These are phyloP conservation scores for Dasysyrphus tricinctus DNA, from an alignment of 2,888 invertebrate species.

Conservation along the genomic window DNA sequence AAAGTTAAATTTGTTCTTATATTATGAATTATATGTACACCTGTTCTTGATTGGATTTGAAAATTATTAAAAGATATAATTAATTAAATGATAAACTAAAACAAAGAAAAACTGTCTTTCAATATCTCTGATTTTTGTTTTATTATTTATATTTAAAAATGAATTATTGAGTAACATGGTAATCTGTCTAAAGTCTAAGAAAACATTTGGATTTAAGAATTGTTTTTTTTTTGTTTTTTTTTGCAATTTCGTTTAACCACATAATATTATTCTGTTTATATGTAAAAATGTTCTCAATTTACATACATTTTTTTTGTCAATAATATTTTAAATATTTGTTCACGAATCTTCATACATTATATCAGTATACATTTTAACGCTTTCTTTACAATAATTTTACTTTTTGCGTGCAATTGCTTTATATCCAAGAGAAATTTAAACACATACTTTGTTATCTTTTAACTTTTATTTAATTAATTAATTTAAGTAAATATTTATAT, in stretches of 20 bases:
- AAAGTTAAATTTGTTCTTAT: conserved; percentile 25
- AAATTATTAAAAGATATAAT: conserved; percentile 23
- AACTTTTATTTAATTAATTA: conserved; percentile 66
- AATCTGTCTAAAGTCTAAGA: conserved; percentile 61
- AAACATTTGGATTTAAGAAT: conserved; percentile 49
- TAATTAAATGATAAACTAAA: conserved; percentile 17
- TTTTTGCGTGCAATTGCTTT: conserved; percentile 56
- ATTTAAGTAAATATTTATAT: conserved; percentile 53
- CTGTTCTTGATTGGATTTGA: conserved; percentile 8
- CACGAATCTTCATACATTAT: conserved; percentile 58
- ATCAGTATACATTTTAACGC: conserved; percentile 47
- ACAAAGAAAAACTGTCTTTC: conserved; percentile 29
- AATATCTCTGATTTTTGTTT: conserved; percentile 23
- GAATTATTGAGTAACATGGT: conserved; percentile 58
- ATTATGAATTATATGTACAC: conserved; percentile 49
- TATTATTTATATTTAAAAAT: conserved; percentile 29
- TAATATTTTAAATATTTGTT: conserved; percentile 60
- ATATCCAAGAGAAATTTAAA: conserved; percentile 53
- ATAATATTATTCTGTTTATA: conserved; percentile 32
- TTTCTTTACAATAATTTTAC: conserved; percentile 38
- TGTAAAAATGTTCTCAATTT: conserved; percentile 60
- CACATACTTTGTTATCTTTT: conserved; percentile 43
- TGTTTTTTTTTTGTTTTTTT: conserved; percentile 30
- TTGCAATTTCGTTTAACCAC: conserved; percentile 32
- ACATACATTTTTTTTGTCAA: conserved; percentile 41